Percentiles rank a stretch among this genome's conserved stretches.
These are phyloP conservation scores for Ferdinandea cuprea DNA, from an alignment of 2,888 invertebrate genomes.

Conservation along the genomic window DNA sequence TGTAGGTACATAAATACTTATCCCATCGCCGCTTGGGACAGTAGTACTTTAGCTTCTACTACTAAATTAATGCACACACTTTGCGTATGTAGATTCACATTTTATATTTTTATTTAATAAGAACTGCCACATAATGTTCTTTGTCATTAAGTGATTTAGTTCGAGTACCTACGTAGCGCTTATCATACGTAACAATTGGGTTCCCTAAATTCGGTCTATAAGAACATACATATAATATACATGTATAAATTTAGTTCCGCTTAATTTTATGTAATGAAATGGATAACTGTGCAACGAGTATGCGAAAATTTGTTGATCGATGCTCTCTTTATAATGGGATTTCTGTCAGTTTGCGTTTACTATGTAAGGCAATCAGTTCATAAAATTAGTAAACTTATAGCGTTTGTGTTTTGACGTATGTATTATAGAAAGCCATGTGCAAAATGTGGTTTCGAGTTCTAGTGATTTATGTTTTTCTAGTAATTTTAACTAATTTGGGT, in stretches of 20 bases:
- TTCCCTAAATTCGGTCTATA: too few relatives aligned
- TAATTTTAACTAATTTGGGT: background rate
- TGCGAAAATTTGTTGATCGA: slow-evolving; percentile 63
- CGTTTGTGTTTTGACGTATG: slow-evolving; percentile 1
- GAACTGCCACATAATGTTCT: background rate
- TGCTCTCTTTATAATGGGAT: slow-evolving; percentile 42
- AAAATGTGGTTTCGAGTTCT: slow-evolving; percentile 41
- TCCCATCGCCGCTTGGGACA: too few relatives aligned
- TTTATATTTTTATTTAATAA: too few relatives aligned
- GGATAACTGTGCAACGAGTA: slow-evolving; percentile 21
- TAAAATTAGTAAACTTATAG: background rate
- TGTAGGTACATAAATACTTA: too few relatives aligned
- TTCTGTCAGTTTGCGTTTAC: slow-evolving; percentile 48
- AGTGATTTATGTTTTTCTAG: slow-evolving; percentile 31
- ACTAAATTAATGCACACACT: too few relatives aligned
- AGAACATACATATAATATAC: background rate
- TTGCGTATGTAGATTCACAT: too few relatives aligned
- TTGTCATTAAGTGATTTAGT: background rate
- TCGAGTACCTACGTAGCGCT: background rate
- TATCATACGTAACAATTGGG: background rate
- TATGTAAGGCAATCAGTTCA: slow-evolving; percentile 57
- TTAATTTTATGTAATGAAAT: slow-evolving; percentile 24
- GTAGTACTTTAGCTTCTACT: too few relatives aligned
- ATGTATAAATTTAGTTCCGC: slow-evolving; percentile 8
- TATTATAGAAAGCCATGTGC: background rate